These are phyloP conservation scores for Lasius fuliginosus DNA, from an alignment of 2,888 invertebrate species.

Conservation along the genomic window DNA sequence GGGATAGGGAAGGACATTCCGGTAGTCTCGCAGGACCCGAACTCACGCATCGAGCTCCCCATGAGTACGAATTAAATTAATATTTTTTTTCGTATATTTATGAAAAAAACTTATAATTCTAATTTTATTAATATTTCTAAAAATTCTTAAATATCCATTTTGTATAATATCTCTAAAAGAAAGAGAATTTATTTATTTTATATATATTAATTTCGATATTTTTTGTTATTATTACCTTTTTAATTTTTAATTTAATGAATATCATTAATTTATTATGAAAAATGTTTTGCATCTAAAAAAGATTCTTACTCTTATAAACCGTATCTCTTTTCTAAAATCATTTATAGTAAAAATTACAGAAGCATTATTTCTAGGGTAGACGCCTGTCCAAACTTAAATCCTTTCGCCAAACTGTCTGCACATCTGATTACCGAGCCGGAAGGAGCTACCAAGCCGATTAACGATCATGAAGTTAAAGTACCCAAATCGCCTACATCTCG, in stretches of 20 bases:
- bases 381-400: constrained; percentile 80
- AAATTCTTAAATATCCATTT: background rate
- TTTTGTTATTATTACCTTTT: background rate
- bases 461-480: constrained; percentile 2
- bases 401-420: constrained; percentile 61
- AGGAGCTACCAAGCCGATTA: background rate
- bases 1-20: constrained; percentile 83
- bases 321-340: background rate
- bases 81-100: background rate
- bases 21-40: constrained; percentile 83
- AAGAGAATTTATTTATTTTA: background rate
- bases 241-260: background rate
- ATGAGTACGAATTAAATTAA: constrained; percentile 76
- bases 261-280: background rate
- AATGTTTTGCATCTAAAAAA: background rate
- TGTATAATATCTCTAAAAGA: background rate
- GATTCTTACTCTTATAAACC: background rate
- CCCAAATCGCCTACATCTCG: background rate
- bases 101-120: background rate
- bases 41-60: constrained; percentile 82
- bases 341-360: background rate
- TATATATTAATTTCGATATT: constrained; percentile 10
- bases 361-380: constrained; percentile 76
- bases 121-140: background rate
- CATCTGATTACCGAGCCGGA: constrained; percentile 27